phyloP scores from a whole-genome alignment of 2,113 vertebrate species.

The Meles meles region DNA sequence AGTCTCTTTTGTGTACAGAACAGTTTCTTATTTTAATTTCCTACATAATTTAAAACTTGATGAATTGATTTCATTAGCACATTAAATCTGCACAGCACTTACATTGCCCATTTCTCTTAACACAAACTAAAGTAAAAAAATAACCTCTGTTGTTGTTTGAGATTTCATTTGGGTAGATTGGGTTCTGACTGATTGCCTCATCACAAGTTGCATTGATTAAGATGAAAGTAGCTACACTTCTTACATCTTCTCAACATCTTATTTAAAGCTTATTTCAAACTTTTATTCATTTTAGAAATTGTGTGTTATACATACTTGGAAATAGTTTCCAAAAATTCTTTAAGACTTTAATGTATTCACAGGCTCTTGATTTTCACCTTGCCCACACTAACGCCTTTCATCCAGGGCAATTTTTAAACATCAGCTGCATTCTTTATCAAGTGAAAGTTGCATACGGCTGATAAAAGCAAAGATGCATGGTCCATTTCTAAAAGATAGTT shows the following conservation, averaged over 20 bases:
- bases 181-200: slow-evolving; percentile 75
- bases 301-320: slow-evolving; percentile 47
- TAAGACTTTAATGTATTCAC: slow-evolving; percentile 40
- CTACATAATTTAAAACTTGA: slow-evolving; percentile 61
- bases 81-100: slow-evolving; percentile 64
- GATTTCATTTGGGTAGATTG: slow-evolving; percentile 68
- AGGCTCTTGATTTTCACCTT: slow-evolving; percentile 57
- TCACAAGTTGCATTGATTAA: slow-evolving; percentile 72
- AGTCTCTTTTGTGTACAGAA: slow-evolving; percentile 67
- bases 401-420: not conserved
- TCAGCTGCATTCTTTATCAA: not conserved
- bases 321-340: slow-evolving; percentile 56
- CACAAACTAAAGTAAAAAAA: slow-evolving; percentile 58
- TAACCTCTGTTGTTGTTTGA: slow-evolving; percentile 59
- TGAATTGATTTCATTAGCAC: slow-evolving; percentile 76
- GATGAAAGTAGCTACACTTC: slow-evolving; percentile 62
- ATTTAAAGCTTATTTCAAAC: slow-evolving; percentile 70
- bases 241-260: slow-evolving; percentile 47
- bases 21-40: slow-evolving; percentile 69
- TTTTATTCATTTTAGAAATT: slow-evolving; percentile 62
- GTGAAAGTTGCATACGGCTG: not conserved
- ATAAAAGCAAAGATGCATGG: not conserved
- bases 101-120: slow-evolving; percentile 66
- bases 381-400: not conserved
- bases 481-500: not conserved